Conservation (phyloP, 2,113 vertebrate genomes). For the Nycticorax nycticorax region DNA sequence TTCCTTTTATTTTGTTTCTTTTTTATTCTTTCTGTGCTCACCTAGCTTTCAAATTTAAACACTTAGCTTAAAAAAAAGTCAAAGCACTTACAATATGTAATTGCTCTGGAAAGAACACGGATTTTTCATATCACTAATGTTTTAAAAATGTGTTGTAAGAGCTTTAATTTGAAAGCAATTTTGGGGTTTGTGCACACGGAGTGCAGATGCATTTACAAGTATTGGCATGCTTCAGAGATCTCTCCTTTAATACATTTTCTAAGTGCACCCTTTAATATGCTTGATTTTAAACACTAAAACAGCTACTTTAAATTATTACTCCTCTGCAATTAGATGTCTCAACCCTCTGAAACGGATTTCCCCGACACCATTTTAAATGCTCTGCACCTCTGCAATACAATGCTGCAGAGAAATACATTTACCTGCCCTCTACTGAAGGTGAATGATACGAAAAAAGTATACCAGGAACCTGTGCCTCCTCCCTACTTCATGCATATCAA, state of each 20-base stretch:
- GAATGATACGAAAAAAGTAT: not conserved
- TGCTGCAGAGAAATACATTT: not conserved
- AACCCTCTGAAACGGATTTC: not conserved
- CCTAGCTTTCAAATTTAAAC: conserved; percentile 52
- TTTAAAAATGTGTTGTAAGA: conserved; percentile 56
- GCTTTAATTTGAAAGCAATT: conserved; percentile 51
- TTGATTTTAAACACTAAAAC: conserved; percentile 46
- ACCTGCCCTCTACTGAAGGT: not conserved
- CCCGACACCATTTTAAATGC: not conserved
- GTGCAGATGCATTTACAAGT: conserved; percentile 46
- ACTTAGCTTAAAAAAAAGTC: conserved; percentile 4
- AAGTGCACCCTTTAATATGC: conserved; percentile 39
- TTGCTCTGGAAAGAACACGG: conserved; percentile 32
- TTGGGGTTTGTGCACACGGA: not conserved
- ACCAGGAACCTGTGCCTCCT: not conserved
- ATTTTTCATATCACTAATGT: conserved; percentile 36
- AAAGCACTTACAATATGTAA: conserved; percentile 35
- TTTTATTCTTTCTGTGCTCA: not conserved
- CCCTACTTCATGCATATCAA: not conserved
- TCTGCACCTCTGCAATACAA: not conserved
- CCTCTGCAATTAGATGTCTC: conserved; percentile 40
- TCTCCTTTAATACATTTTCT: conserved; percentile 24
- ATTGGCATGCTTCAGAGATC: conserved; percentile 18
- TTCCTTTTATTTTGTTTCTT: not conserved
- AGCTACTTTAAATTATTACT: conserved; percentile 43